Conservation (phyloP, 2,888 invertebrate species). For the Clunio marinus region DNA sequence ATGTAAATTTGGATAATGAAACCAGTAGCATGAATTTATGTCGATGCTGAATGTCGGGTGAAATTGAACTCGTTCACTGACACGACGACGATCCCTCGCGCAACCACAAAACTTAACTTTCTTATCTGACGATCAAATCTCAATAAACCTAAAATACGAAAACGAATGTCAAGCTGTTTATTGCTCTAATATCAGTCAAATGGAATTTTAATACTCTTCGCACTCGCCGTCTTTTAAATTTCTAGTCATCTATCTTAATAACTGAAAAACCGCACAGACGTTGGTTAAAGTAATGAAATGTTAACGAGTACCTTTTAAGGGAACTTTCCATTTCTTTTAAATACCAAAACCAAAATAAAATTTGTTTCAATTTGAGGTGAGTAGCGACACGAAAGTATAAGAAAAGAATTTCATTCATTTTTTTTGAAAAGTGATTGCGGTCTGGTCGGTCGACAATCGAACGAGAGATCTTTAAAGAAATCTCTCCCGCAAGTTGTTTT, state of each 20-base stretch:
- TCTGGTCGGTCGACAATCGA: neutral
- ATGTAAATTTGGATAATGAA: constrained; percentile 1
- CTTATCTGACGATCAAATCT: neutral
- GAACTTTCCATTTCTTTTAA: constrained; percentile 15
- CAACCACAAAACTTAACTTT: constrained; percentile 5
- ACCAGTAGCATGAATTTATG: neutral
- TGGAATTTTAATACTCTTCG: neutral
- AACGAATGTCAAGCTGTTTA: too few relatives aligned
- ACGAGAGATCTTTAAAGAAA: too few relatives aligned
- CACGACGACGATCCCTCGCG: neutral
- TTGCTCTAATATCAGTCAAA: neutral
- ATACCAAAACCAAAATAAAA: neutral
- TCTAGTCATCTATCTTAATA: neutral
- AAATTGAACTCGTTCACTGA: neutral
- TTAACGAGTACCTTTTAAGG: constrained; percentile 15
- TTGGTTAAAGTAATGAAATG: neutral
- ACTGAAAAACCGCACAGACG: neutral
- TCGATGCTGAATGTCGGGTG: neutral
- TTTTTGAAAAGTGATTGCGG: neutral
- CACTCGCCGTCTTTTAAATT: neutral
- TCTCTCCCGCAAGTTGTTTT: neutral
- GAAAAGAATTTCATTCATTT: neutral
- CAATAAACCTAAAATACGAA: too few relatives aligned
- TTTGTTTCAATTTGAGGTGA: neutral
- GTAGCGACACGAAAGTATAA: neutral